These are phyloP conservation scores for Drosophila baimaii DNA, from an alignment of 1,140 invertebrate genomes.

Conservation along the genomic window DNA sequence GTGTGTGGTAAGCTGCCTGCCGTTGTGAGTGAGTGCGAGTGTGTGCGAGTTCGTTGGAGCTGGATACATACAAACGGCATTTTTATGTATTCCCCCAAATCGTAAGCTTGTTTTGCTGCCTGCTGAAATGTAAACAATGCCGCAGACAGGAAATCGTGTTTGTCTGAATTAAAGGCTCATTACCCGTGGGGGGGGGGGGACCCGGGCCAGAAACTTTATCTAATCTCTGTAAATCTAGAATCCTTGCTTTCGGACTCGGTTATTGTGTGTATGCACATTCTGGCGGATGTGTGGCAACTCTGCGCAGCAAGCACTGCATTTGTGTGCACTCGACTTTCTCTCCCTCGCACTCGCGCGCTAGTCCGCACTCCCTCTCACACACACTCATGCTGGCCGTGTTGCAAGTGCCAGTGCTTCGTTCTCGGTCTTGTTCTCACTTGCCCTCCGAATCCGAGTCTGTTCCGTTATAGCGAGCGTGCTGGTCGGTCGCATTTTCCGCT, in stretches of 20 bases:
- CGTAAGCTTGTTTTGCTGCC: conserved; percentile 20
- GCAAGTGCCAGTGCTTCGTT: conserved; percentile 34
- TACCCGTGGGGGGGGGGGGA: not conserved
- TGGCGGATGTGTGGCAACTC: conserved; percentile 31
- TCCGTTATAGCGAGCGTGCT: conserved; percentile 19
- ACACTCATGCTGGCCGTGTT: conserved; percentile 15
- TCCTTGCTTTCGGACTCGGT: conserved; percentile 9
- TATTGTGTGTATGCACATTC: conserved; percentile 33
- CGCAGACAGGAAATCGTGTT: conserved; percentile 28
- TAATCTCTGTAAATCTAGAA: conserved; percentile 20
- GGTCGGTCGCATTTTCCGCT: conserved; percentile 39
- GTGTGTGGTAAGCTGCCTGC: conserved; percentile 17
- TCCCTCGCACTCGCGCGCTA: conserved; percentile 8
- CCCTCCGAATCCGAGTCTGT: conserved; percentile 14
- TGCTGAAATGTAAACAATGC: conserved; percentile 38
- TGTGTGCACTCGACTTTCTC: conserved; percentile 41
- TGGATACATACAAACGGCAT: conserved; percentile 52
- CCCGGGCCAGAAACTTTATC: conserved; percentile 12
- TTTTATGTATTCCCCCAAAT: conserved; percentile 49
- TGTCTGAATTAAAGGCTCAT: conserved; percentile 20
- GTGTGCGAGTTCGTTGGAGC: conserved; percentile 24
- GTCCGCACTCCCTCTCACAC: conserved; percentile 25
- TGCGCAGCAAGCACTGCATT: conserved; percentile 48
- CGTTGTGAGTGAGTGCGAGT: conserved; percentile 10
- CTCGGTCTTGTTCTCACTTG: conserved; percentile 14